Evolutionary conservation across 2,888 invertebrate species (phyloP), one percentile per base, ranked within the genome.

Genomic region (Drosophila affinis): DNA sequence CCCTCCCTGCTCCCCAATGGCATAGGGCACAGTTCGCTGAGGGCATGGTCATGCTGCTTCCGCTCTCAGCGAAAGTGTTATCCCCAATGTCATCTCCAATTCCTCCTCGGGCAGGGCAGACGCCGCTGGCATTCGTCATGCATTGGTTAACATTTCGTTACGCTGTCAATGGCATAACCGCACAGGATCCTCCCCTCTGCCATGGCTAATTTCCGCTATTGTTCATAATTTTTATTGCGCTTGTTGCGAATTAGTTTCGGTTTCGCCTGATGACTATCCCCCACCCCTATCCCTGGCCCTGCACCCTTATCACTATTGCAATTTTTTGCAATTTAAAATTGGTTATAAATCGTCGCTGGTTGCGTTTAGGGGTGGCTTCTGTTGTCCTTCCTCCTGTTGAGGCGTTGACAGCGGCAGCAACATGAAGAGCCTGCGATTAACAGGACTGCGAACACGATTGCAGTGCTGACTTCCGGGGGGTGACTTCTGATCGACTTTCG

Each of bases 211-310:
- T 89, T 88, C 75, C 76, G 74, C 82, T 81, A 81, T 89, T 89
- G 89, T 89, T 88, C 86, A 89, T 89, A 81, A 86, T 80, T 89
- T 89, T 89, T 88, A 84, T 91, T 89, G 84, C 90, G 72, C 85
- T 90, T 88, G 87, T 85, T 84, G 73, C 76, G 80, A 90, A 91
- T 90, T 90, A 90, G 90, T 90, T 91, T 90, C 88, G 90, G 89
- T 90, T 84, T 84, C 83, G 86, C 68, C 77, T 76, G 63, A 72
- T 62, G 72, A 39, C 39, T 39, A 2, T n/a, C 39, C 39, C 47
- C 51, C 48, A 39, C 34, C 46, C 17, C 21, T 32, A 10, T 14
- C n/a, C 32, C 53, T 18, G 45, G 9, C 27, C 21, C 46, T 27
- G 29, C 49, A 17, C 24, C 51, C 29, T 12, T 32, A 49, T 55